Base-by-base conservation (phyloP, 2,113 vertebrate genomes). In the Cryptotis parvus region DNA sequence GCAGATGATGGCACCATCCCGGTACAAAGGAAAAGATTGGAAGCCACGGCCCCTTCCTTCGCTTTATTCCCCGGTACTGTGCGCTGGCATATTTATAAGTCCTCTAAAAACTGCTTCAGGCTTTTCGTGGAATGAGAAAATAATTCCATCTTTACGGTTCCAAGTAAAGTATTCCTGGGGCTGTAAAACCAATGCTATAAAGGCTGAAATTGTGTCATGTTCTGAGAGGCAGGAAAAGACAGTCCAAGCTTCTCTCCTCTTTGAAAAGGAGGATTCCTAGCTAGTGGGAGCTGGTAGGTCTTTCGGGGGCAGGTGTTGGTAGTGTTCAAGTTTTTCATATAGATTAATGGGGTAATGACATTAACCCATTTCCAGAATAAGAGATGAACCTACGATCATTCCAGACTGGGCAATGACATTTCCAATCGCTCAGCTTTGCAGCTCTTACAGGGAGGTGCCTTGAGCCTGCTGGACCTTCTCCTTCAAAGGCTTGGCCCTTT, bases 71-170 rank as follows among this genome's bases (percentile, higher is more conserved):
- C 26, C 24, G 24, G 61, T 3, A 9, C 45, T 69, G 6, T 29
- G 85, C 78, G 27, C 35, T 1, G 43, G 29, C 26, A 37, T 90
- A 91, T 83, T 90, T 92, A 90, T 68, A 82, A 83, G 85, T 37
- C 55, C 79, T 90, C 45, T 83, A 37, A 90, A 78, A 85, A 61
- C 15, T 69, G 90, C 85, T 93, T 74, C 85, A 69, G 88, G 85
- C 78, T 83, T 80, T 91, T 75, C 83, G 88, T 37, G 63, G 88
- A 94, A 95, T 92, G 88, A 93, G 92, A 92, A 96, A 95, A 95
- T 91, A 94, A 94, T 91, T 93, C 83, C 83, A 83, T 33, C 66
- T 91, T 90, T 92, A 63, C 79, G 65, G 76, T 83, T 93, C 79
- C 82, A 79, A 93, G 61, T 58, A 31, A 83, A 79, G 39, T 92